phyloP scores from a whole-genome alignment of 2,113 vertebrate genomes.

The Nycticebus coucang region DNA sequence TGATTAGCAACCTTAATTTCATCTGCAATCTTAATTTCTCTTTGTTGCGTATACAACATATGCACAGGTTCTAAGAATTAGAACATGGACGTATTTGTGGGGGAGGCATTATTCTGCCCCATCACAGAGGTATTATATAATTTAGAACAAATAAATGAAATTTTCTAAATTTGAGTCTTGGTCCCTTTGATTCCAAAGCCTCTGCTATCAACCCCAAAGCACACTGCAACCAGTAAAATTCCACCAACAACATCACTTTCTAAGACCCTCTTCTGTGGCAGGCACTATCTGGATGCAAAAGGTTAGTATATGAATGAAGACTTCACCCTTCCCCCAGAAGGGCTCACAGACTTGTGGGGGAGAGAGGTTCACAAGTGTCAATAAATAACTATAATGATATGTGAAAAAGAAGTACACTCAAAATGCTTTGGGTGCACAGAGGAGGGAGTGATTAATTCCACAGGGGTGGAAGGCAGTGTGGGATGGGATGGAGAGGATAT shows the following conservation, averaged over 20 bases:
- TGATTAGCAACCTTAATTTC: background rate
- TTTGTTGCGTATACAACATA: background rate
- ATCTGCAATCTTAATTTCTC: background rate
- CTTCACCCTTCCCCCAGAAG: background rate
- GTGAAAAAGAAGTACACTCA: background rate
- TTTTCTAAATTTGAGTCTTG: background rate
- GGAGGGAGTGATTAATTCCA: background rate
- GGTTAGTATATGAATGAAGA: background rate
- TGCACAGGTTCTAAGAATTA: background rate
- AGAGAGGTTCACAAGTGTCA: background rate
- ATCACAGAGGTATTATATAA: background rate
- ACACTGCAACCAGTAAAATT: background rate
- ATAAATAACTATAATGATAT: background rate
- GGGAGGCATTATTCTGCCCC: background rate
- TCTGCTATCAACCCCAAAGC: background rate
- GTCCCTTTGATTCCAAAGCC: background rate
- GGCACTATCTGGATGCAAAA: background rate
- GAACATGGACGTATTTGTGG: background rate
- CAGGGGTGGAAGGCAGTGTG: background rate
- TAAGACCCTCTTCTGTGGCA: background rate
- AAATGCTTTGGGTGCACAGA: background rate
- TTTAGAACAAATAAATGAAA: background rate
- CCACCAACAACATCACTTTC: background rate
- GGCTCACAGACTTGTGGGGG: background rate
- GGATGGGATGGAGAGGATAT: constrained; percentile 2